Evolutionary conservation across 2,113 vertebrate species (phyloP).

Genomic region (Microcebus murinus): DNA sequence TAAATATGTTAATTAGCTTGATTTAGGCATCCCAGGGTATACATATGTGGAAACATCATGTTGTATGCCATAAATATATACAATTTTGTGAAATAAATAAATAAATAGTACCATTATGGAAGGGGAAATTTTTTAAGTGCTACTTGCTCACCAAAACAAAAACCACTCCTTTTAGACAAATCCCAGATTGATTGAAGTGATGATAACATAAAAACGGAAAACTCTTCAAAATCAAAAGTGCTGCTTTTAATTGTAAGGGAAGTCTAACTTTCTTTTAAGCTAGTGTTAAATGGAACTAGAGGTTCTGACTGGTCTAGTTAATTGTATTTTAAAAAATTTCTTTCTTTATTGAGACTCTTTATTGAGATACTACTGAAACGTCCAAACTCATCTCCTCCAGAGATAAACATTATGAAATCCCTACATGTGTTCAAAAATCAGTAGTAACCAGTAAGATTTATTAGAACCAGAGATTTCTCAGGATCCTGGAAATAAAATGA

Average conservation of each 20-base stretch:
- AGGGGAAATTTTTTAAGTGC: background rate
- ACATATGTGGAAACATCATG: background rate
- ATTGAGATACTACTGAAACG: background rate
- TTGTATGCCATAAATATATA: background rate
- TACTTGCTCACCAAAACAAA: background rate
- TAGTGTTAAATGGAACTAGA: background rate
- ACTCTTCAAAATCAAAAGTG: conserved; percentile 24
- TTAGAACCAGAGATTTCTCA: background rate
- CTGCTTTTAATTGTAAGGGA: background rate
- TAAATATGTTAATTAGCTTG: background rate
- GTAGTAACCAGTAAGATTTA: background rate
- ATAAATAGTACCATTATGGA: background rate
- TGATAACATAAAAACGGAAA: background rate
- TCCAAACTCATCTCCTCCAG: background rate
- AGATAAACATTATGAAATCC: background rate
- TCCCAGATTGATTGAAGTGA: background rate
- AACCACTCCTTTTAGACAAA: background rate
- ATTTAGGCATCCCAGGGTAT: background rate
- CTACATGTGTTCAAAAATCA: background rate
- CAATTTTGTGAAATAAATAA: background rate
- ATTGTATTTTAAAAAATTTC: background rate
- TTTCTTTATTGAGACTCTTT: background rate
- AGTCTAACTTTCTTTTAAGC: background rate
- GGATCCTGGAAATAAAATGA: background rate
- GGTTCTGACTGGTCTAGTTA: background rate